These are phyloP conservation scores for Drosophila fulvimacula DNA, from an alignment of 2,888 invertebrate species.

Conservation along the genomic window DNA sequence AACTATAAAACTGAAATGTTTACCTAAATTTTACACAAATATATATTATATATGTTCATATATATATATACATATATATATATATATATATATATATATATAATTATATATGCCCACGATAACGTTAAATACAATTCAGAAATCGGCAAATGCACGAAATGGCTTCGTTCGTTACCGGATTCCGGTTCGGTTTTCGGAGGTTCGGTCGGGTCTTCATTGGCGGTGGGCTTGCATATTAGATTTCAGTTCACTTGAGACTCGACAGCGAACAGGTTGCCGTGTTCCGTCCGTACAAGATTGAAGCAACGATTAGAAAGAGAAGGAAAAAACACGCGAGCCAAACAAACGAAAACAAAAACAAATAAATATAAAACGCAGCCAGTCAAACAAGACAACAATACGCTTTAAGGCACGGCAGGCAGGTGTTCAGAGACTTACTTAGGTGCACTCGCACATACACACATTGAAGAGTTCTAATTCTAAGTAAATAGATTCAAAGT, in stretches of 20 bases:
- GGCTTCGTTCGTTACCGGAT: slow-evolving; percentile 24
- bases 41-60: slow-evolving; percentile 2
- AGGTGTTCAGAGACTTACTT: slow-evolving; percentile 43
- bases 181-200: slow-evolving; percentile 27
- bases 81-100: neutral
- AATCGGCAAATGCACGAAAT: slow-evolving; percentile 7
- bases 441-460: slow-evolving; percentile 46
- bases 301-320: slow-evolving; percentile 11
- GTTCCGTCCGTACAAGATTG: slow-evolving; percentile 1
- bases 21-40: neutral
- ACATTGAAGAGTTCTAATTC: slow-evolving; percentile 54
- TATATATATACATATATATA: slow-evolving; percentile 4
- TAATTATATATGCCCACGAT: slow-evolving; percentile 11
- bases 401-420: slow-evolving; percentile 19
- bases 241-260: slow-evolving; percentile 78
- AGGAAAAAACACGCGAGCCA: slow-evolving; percentile 16
- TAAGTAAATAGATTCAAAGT: slow-evolving; percentile 74
- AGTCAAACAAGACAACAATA: slow-evolving; percentile 31
- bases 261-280: slow-evolving; percentile 59
- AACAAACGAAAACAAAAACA: slow-evolving; percentile 44
- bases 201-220: slow-evolving; percentile 53
- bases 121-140: slow-evolving; percentile 13
- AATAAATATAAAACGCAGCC: slow-evolving; percentile 43
- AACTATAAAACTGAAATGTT: slow-evolving; percentile 1
- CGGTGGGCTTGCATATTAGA: slow-evolving; percentile 51